Conservation (phyloP, 2,888 invertebrate genomes). For the Aporophyla nigra region DNA sequence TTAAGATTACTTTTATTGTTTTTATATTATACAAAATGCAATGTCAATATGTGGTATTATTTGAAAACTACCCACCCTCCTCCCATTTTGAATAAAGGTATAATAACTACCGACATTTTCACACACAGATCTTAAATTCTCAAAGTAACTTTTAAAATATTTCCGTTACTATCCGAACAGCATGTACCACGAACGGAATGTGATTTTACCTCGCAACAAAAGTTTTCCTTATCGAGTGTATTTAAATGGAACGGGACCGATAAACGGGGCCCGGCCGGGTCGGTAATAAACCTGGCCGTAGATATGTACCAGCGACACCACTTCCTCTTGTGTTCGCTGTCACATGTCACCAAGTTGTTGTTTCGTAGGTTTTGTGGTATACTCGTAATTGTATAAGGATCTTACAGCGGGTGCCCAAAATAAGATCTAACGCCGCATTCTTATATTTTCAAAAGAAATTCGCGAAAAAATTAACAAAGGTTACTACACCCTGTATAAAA, state of each 20-base stretch:
- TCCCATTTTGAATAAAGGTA: neutral
- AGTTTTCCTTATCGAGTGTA: conserved; percentile 77
- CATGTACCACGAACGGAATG: conserved; percentile 55
- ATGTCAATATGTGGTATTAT: conserved; percentile 68
- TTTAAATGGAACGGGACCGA: conserved; percentile 77
- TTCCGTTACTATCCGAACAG: conserved; percentile 51
- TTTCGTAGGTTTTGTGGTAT: neutral
- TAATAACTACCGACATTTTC: neutral
- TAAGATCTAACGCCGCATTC: neutral
- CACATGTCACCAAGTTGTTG: conserved; percentile 25
- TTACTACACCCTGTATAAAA: neutral
- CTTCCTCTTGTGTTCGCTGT: conserved; percentile 57
- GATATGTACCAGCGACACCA: conserved; percentile 67
- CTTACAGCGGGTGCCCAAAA: neutral
- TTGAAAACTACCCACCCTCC: conserved; percentile 17
- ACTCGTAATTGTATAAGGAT: neutral
- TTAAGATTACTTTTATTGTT: conserved; percentile 71
- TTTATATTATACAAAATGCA: conserved; percentile 73
- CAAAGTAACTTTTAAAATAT: conserved; percentile 23
- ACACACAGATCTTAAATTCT: conserved; percentile 1
- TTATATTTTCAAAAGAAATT: neutral
- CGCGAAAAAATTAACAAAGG: neutral
- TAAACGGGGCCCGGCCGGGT: conserved; percentile 75
- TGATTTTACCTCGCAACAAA: conserved; percentile 76
- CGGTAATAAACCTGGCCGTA: conserved; percentile 70